A percentile compares a stretch with the other conserved stretches of the same genome.
Conservation (phyloP, 2,888 invertebrate genomes). For the Endomychus coccineus region DNA sequence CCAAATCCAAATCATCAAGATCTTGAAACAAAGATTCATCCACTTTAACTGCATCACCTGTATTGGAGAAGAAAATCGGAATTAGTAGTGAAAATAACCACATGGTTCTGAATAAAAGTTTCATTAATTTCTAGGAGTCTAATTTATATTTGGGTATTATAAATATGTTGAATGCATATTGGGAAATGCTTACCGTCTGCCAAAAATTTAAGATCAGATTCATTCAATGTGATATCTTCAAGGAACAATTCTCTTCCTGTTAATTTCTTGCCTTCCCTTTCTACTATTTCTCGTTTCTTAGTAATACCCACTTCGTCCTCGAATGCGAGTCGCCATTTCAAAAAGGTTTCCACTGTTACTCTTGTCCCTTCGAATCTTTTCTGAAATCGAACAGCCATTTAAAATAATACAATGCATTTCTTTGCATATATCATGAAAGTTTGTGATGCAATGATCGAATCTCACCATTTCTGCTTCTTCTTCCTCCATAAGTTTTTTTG, state of each 20-base stretch:
- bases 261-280: conserved; percentile 70
- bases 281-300: conserved; percentile 62
- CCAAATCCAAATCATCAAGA: conserved; percentile 71
- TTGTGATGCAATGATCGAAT: too few relatives aligned
- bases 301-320: conserved; percentile 80
- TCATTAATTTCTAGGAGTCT: background rate
- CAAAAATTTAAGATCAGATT: conserved; percentile 93
- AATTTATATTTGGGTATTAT: too few relatives aligned
- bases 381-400: conserved; percentile 38
- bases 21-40: conserved; percentile 91
- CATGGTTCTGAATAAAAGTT: too few relatives aligned
- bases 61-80: too few relatives aligned
- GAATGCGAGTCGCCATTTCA: conserved; percentile 90
- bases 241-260: conserved; percentile 93
- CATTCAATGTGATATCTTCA: conserved; percentile 84
- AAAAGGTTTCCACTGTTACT: conserved; percentile 91
- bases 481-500: conserved; percentile 60
- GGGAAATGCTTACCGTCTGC: conserved; percentile 67
- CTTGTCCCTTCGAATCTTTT: conserved; percentile 93
- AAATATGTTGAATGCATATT: too few relatives aligned
- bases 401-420: too few relatives aligned
- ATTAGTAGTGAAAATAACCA: too few relatives aligned
- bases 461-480: conserved; percentile 83
- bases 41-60: conserved; percentile 77
- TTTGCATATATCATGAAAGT: too few relatives aligned